Conservation (phyloP, 2,797 vertebrate genomes). For the Leuciscus waleckii region DNA sequence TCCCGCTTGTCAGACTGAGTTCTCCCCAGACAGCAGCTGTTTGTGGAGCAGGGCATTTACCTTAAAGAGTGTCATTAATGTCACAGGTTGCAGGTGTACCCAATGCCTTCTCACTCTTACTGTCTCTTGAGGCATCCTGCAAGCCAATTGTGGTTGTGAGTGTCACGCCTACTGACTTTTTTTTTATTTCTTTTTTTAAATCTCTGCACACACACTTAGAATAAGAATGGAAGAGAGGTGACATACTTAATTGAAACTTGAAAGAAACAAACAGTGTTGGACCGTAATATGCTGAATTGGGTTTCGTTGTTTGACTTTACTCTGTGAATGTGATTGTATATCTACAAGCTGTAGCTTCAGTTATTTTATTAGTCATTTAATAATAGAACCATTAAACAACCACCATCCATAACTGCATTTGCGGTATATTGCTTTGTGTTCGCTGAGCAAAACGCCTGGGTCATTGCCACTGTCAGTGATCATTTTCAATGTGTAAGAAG, state of each 20-base stretch:
- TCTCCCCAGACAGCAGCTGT: conserved; percentile 21
- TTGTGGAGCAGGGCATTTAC: conserved; percentile 31
- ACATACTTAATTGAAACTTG: background rate
- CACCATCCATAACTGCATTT: background rate
- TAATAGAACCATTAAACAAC: too few species aligned
- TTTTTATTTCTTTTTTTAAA: background rate
- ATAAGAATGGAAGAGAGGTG: background rate
- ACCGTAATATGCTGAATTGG: background rate
- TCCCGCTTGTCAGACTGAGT: conserved; percentile 19
- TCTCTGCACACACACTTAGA: background rate
- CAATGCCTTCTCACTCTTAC: conserved; percentile 17
- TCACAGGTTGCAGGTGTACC: conserved; percentile 38
- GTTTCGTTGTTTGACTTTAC: background rate
- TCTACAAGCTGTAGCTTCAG: background rate
- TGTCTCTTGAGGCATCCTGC: background rate
- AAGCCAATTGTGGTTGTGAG: background rate
- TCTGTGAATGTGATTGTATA: background rate
- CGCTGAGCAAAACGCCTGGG: background rate
- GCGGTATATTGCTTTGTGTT: background rate
- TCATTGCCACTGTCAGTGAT: background rate
- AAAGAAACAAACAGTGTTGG: background rate
- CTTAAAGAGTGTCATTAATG: conserved; percentile 26
- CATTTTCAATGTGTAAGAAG: background rate
- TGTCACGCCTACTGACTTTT: background rate
- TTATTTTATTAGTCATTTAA: background rate